phyloP scores from a whole-genome alignment of 2,888 invertebrate genomes.

The Cephus spinipes region DNA sequence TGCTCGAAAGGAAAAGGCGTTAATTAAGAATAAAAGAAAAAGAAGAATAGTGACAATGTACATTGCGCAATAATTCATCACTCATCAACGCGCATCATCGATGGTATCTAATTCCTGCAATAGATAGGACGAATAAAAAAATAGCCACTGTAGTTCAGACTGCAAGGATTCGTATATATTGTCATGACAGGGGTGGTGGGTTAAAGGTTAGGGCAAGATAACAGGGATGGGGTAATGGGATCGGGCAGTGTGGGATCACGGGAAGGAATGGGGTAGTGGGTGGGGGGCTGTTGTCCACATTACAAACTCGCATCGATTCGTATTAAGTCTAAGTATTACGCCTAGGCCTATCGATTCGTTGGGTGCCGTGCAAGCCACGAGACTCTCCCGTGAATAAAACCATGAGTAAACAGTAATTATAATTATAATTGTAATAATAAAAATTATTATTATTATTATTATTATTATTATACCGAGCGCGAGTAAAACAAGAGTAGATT shows the following conservation, averaged over 20 bases:
- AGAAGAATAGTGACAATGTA: not conserved
- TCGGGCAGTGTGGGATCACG: not conserved
- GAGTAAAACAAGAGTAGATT: not conserved
- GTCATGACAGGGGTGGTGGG: conserved; percentile 40
- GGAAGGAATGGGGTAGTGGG: not conserved
- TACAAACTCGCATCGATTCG: not conserved
- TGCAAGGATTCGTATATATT: conserved; percentile 45
- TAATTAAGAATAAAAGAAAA: not conserved
- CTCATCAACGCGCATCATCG: not conserved
- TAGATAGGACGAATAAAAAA: not conserved
- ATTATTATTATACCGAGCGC: not conserved
- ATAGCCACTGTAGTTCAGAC: conserved; percentile 33
- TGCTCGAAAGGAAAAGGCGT: not conserved
- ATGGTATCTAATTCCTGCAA: not conserved
- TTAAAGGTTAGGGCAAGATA: not conserved
- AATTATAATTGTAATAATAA: not conserved
- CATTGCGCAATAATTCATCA: not conserved
- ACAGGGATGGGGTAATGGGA: not conserved
- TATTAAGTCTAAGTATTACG: not conserved
- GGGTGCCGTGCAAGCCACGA: not conserved
- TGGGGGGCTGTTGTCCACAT: not conserved
- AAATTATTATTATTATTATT: not conserved
- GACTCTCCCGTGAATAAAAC: not conserved
- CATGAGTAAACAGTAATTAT: not conserved
- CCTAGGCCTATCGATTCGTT: not conserved